phyloP scores from a whole-genome alignment of 2,888 invertebrate genomes.

The Gastrophysa polygoni region DNA sequence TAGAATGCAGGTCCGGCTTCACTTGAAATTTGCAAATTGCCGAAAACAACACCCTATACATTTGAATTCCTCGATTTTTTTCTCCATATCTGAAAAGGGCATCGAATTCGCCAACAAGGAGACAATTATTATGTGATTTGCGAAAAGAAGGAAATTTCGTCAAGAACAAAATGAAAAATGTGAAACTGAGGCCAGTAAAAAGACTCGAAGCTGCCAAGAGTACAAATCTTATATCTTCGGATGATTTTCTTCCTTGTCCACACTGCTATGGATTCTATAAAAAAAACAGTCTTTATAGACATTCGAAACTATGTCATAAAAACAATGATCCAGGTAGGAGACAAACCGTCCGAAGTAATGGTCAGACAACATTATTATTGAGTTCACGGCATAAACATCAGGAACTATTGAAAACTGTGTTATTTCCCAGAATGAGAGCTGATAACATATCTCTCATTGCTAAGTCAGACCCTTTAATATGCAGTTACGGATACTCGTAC shows the following conservation, averaged over 20 bases:
- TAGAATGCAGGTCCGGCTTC: too few relatives aligned
- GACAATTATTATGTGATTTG: conserved; percentile 16
- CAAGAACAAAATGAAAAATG: conserved; percentile 12
- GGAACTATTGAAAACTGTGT: background rate
- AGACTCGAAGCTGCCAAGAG: background rate
- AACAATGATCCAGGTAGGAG: background rate
- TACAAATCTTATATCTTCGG: background rate
- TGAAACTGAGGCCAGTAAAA: conserved; percentile 10
- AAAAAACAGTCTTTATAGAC: conserved; percentile 11
- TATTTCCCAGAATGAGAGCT: conserved; percentile 28
- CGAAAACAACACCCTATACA: too few relatives aligned
- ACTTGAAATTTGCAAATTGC: too few relatives aligned
- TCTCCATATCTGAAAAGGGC: conserved; percentile 15
- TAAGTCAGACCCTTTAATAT: conserved; percentile 27
- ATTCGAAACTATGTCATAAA: conserved; percentile 3
- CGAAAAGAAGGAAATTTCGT: conserved; percentile 27
- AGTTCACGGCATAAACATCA: too few relatives aligned
- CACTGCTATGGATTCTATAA: conserved; percentile 9
- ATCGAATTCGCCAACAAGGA: conserved; percentile 5
- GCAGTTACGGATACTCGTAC: conserved; percentile 35
- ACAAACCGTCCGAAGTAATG: background rate
- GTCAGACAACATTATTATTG: background rate
- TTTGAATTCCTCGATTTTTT: too few relatives aligned
- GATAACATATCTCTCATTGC: conserved; percentile 24
- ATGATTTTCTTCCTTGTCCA: conserved; percentile 1